Conservation (phyloP, 1,140 invertebrate genomes). For the Helicorthomorpha holstii region DNA sequence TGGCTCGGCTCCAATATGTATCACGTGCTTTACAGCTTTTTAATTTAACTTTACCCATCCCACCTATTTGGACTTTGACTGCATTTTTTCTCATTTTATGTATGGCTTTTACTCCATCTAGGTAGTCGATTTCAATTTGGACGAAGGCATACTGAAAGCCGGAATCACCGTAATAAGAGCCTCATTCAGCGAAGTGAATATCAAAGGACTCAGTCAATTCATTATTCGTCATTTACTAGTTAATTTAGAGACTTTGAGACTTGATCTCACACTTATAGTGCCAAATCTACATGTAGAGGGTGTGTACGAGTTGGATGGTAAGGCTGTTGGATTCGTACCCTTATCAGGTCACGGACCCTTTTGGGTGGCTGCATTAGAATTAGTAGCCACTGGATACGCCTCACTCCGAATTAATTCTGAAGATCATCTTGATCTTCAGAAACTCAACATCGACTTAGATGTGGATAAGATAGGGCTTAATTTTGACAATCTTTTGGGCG, state of each 20-base stretch:
- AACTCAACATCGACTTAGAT: conserved; percentile 2
- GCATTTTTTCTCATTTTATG: no score
- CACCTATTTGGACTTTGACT: no score
- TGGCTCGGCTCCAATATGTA: no score
- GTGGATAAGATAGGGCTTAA: conserved; percentile 5
- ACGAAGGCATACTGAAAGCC: conserved; percentile 8
- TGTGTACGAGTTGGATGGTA: conserved; percentile 3
- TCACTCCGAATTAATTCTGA: not conserved
- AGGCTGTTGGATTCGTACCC: conserved; percentile 7
- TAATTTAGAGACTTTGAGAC: not conserved
- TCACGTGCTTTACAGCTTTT: no score
- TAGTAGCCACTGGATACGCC: conserved; percentile 4
- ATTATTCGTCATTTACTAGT: not conserved
- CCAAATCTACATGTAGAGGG: conserved; percentile 1
- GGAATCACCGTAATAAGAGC: not conserved
- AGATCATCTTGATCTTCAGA: not conserved
- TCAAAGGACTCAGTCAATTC: conserved; percentile 5
- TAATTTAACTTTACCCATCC: no score
- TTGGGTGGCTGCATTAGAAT: not conserved
- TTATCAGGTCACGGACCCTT: conserved; percentile 4
- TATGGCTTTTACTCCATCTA: no score
- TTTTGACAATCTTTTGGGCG: conserved; percentile 8
- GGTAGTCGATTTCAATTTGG: conserved; percentile 1
- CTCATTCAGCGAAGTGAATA: not conserved
- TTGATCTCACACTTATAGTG: not conserved